Evolutionary conservation across 2,888 invertebrate genomes (phyloP), one percentile per base, ranked within the genome.

Genomic region (Mechanitis messenoides): DNA sequence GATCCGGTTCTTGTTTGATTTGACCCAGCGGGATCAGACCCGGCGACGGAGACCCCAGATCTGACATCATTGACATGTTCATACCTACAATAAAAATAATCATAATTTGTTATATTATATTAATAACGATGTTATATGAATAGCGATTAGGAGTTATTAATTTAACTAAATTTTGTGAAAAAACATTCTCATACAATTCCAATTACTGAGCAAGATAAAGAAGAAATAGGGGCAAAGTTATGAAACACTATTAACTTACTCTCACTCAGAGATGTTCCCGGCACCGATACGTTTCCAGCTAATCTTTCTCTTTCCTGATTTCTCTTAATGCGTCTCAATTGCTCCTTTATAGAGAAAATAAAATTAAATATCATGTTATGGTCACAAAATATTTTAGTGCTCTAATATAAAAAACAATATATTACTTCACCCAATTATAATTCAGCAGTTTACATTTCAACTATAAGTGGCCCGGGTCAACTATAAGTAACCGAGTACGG

Each of bases 281-380:
- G 83, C 1, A 82, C 79, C 1, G 84, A 81, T 0, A 83, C 84
- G 63, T 90, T 91, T 4, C 93, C 91, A 4, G 93, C 92, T 59
- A 93, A 84, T 58, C 94, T 91, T 76, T 95, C 95, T 9, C 95
- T 92, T 78, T 96, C 97, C 80, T 98, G 97, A 83, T 98, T 98
- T 54, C 98, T 92, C 80, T 98, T 98, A 67, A 99, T 96, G 73
- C 99, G 92, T 59, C 99, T 91, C 65, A 99, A 82, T 87, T 99
- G 98, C 81, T 99, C 99, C 88, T 91, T 66, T 54, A 59, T 50
- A 56, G 59, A 61, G 42, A 63, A 53, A 55, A 7, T 28, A 45
- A 1, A 7, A 50, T 11, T 7, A 31, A 7, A 31, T 31, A 9
- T 31, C 5, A 31, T 20, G 4, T 46, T n/a, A 50, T 7, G 3